Percentiles rank a stretch among this genome's conserved stretches.
phyloP scores from a whole-genome alignment of 2,797 vertebrate genomes.

The Columba guinea region DNA sequence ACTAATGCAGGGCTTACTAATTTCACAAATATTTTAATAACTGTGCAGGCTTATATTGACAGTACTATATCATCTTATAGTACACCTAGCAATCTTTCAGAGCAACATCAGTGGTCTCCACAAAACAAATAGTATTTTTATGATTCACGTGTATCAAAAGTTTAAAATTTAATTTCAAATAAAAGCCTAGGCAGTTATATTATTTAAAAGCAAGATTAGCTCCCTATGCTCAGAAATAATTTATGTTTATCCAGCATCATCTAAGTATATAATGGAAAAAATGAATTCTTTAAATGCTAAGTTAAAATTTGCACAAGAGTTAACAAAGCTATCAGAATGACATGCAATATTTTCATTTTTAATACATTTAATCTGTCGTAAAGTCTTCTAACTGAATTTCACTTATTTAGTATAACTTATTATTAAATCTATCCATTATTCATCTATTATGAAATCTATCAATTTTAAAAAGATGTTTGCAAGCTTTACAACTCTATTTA shows the following conservation, averaged over 20 bases:
- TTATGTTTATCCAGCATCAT: fast-evolving
- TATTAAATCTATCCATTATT: neutral
- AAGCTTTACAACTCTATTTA: neutral
- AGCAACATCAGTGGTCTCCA: neutral
- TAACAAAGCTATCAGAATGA: neutral
- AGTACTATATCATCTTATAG: neutral
- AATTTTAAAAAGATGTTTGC: neutral
- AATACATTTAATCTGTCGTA: neutral
- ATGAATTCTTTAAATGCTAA: neutral
- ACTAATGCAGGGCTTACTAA: neutral
- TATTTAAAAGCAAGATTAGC: neutral
- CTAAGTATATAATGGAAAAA: neutral
- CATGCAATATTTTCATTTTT: neutral
- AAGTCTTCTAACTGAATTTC: neutral
- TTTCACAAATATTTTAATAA: neutral
- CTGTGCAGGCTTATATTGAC: neutral
- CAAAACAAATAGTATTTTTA: neutral
- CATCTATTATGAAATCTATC: too few species aligned
- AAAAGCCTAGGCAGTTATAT: neutral
- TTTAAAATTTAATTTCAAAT: neutral
- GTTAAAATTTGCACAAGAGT: neutral
- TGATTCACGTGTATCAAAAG: neutral
- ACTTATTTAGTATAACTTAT: neutral
- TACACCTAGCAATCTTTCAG: neutral
- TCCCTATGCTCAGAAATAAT: neutral